Evolutionary conservation across 1,140 invertebrate species (phyloP).

Genomic region (Leptinotarsa undecemlineata): DNA sequence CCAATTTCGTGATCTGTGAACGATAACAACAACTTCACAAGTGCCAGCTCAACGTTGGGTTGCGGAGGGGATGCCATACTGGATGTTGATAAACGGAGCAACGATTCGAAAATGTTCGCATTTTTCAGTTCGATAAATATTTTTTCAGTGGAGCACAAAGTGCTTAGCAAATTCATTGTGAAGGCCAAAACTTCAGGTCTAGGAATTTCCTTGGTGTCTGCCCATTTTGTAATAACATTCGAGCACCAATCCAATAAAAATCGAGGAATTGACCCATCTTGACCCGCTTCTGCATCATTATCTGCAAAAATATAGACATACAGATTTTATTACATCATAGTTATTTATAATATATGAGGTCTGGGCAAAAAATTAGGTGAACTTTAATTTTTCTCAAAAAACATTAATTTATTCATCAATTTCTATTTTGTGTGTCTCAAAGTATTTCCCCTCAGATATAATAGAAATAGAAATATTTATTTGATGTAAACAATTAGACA

Average conservation of each 20-base stretch:
- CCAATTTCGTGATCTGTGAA: constrained; percentile 61
- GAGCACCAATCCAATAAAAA: constrained; percentile 22
- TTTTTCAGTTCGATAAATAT: constrained; percentile 54
- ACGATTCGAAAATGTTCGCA: constrained; percentile 54
- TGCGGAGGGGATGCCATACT: constrained; percentile 49
- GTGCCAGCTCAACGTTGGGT: constrained; percentile 65
- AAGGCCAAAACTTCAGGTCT: constrained; percentile 56
- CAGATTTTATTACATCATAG: background rate
- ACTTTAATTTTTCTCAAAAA: background rate
- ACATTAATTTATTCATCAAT: background rate
- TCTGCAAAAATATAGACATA: constrained; percentile 4
- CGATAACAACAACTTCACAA: constrained; percentile 60
- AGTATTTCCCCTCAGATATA: too few relatives aligned
- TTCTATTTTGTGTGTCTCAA: too few relatives aligned
- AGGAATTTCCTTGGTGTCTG: constrained; percentile 41
- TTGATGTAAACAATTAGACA: too few relatives aligned
- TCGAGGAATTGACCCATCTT: background rate
- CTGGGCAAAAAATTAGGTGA: too few relatives aligned
- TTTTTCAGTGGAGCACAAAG: constrained; percentile 55
- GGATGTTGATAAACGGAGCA: constrained; percentile 51
- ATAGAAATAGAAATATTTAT: too few relatives aligned
- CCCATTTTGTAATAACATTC: constrained; percentile 39
- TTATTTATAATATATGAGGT: background rate
- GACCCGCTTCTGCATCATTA: background rate
- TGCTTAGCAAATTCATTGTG: constrained; percentile 56